Conservation (phyloP, 2,113 vertebrate species). For the Saccopteryx leptura region DNA sequence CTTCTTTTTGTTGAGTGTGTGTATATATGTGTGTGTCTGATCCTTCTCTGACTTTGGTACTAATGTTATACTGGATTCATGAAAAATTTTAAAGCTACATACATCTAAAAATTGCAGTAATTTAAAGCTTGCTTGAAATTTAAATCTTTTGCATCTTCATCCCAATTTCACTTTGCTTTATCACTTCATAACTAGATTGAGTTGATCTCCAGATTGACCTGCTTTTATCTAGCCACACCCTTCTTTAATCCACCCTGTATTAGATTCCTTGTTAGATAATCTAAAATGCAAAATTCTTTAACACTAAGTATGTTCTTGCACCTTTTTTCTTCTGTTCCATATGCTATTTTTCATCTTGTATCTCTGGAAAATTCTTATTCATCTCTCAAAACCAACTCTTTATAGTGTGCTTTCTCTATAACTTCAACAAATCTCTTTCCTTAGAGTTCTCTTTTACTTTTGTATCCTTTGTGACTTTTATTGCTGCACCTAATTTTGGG, state of each 20-base stretch:
- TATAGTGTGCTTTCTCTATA: neutral
- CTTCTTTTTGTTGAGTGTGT: neutral
- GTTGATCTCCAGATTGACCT: neutral
- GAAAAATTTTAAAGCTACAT: neutral
- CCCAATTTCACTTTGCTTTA: neutral
- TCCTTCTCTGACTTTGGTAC: neutral
- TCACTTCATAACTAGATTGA: neutral
- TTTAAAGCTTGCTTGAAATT: slow-evolving; percentile 19
- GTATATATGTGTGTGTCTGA: neutral
- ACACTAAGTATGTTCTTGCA: neutral
- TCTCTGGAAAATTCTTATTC: neutral
- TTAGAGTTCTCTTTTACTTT: neutral
- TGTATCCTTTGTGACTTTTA: neutral
- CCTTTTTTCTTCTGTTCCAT: neutral
- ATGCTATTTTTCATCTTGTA: neutral
- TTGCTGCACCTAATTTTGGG: neutral
- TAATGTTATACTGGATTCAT: neutral
- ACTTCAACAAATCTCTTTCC: neutral
- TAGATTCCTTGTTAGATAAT: neutral
- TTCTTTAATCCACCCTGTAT: neutral
- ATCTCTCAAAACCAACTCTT: neutral
- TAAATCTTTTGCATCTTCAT: neutral
- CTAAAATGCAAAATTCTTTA: neutral
- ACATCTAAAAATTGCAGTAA: neutral
- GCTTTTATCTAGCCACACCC: neutral